Conservation (phyloP, 1,140 invertebrate genomes). For the Cardiocondyla obscurior region DNA sequence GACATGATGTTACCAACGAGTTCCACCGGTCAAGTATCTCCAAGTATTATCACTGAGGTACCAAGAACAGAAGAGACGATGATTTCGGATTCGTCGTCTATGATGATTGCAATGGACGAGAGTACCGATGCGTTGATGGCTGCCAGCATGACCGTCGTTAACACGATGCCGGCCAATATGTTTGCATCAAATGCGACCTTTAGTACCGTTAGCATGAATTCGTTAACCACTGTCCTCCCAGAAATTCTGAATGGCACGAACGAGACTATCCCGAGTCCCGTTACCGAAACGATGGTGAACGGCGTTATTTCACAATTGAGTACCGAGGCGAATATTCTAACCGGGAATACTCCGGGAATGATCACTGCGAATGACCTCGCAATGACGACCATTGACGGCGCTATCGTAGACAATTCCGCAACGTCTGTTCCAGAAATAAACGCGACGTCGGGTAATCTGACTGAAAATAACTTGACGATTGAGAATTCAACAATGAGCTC, state of each 20-base stretch:
- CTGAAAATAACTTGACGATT: constrained; percentile 4
- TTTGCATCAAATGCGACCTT: not conserved
- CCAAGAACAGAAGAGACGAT: not conserved
- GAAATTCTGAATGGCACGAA: not conserved
- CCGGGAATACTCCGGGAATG: not conserved
- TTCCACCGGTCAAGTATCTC: not conserved
- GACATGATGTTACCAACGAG: not conserved
- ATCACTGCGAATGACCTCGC: not conserved
- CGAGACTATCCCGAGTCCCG: not conserved
- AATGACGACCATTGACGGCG: not conserved
- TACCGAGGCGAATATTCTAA: not conserved
- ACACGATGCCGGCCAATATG: not conserved
- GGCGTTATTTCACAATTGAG: not conserved
- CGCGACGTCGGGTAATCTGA: not conserved
- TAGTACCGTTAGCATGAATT: constrained; percentile 27
- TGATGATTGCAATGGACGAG: not conserved
- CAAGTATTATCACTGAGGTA: not conserved
- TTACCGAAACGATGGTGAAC: constrained; percentile 10
- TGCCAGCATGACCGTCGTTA: not conserved
- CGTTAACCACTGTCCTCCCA: not conserved
- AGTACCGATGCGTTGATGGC: not conserved
- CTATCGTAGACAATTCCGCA: not conserved
- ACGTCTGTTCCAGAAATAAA: not conserved
- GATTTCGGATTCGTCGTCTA: not conserved
- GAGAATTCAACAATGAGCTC: not conserved